Percentiles rank a stretch among this genome's conserved stretches.
Evolutionary conservation across 1,140 invertebrate species (phyloP).

Genomic region (Lineus longissimus): DNA sequence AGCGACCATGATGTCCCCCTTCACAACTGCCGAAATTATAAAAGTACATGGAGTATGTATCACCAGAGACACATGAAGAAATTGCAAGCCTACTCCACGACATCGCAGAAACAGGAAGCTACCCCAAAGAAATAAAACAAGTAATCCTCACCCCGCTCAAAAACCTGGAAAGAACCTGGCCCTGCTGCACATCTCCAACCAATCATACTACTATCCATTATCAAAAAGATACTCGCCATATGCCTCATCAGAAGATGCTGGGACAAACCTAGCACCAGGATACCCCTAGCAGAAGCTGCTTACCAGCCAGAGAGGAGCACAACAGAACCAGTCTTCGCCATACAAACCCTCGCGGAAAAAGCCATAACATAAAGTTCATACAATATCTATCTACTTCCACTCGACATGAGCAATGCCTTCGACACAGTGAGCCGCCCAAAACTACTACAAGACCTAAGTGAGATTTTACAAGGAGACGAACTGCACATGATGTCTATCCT

Average conservation of each 20-base stretch:
- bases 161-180: background rate
- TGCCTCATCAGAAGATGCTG: background rate
- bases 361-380: background rate
- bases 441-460: background rate
- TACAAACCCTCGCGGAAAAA: background rate
- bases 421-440: background rate
- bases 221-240: background rate
- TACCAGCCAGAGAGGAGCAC: conserved; percentile 1
- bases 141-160: background rate
- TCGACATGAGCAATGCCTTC: background rate
- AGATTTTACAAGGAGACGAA: background rate
- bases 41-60: background rate
- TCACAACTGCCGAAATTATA: background rate
- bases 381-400: background rate
- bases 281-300: background rate
- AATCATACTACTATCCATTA: background rate
- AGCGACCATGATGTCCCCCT: background rate
- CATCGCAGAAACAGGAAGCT: background rate
- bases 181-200: background rate
- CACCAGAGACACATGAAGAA: background rate
- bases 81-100: background rate
- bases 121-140: background rate
- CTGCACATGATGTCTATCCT: background rate
- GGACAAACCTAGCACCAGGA: background rate
- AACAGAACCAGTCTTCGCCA: background rate